phyloP scores from a whole-genome alignment of 2,888 invertebrate species.

The Eilema caniola region DNA sequence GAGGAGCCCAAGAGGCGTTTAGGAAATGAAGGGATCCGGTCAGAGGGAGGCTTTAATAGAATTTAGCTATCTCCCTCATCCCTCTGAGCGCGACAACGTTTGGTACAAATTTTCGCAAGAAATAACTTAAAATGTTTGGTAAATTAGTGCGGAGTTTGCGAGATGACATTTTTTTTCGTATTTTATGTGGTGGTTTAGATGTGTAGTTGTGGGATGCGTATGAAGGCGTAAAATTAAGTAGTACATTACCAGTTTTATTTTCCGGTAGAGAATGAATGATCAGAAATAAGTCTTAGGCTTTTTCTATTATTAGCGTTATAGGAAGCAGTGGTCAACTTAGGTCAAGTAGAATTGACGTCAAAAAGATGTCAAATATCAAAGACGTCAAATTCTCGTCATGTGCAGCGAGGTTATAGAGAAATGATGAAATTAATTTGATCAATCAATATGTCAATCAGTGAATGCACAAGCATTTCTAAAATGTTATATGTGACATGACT shows the following conservation, averaged over 20 bases:
- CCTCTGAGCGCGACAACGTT: constrained; percentile 60
- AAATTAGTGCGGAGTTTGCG: constrained; percentile 35
- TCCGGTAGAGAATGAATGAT: no score
- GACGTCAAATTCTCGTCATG: no score
- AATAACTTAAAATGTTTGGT: constrained; percentile 50
- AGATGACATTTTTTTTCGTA: constrained; percentile 14
- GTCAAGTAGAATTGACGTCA: no score
- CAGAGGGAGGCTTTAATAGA: constrained; percentile 67
- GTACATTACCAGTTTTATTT: background rate
- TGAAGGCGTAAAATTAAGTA: background rate
- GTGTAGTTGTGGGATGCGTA: background rate
- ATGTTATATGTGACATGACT: background rate
- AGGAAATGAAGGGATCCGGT: constrained; percentile 80
- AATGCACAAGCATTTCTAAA: no score
- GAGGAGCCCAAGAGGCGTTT: constrained; percentile 55
- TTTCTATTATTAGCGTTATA: no score
- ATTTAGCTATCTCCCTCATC: constrained; percentile 58
- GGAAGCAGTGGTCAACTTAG: no score
- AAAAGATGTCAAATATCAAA: no score
- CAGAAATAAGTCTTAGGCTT: no score
- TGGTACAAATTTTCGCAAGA: constrained; percentile 50
- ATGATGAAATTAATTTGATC: no score
- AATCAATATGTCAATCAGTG: no score
- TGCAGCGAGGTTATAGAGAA: no score
- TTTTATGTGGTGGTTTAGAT: constrained; percentile 2